A percentile compares a stretch with the other conserved stretches of the same genome.
Evolutionary conservation across 2,797 vertebrate genomes (phyloP).

Genomic region (Eutrigla gurnardus): DNA sequence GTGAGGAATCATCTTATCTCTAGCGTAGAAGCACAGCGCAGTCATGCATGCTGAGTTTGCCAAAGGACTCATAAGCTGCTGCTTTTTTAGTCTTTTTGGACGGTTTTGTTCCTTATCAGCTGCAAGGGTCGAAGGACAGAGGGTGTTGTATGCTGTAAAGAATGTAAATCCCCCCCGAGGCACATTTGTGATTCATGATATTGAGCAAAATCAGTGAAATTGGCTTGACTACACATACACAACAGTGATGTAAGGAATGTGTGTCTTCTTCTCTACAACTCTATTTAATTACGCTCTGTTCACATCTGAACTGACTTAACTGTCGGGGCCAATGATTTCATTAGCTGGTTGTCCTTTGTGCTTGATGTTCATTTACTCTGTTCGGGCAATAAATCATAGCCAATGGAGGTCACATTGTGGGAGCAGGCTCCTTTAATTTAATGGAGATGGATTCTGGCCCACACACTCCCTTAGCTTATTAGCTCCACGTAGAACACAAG

Average conservation of each 20-base stretch:
- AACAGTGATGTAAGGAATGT: slow-evolving; percentile 19
- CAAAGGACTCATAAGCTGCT: slow-evolving; percentile 8
- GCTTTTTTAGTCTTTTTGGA: background rate
- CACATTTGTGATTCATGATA: background rate
- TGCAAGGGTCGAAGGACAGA: background rate
- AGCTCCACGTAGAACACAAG: slow-evolving; percentile 48
- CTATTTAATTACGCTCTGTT: slow-evolving; percentile 52
- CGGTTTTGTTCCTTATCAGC: background rate
- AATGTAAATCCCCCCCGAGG: background rate
- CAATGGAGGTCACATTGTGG: slow-evolving; percentile 63
- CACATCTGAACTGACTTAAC: slow-evolving; percentile 51
- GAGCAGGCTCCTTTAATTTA: slow-evolving; percentile 67
- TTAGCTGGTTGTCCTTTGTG: slow-evolving; percentile 62
- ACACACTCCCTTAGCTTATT: slow-evolving; percentile 55
- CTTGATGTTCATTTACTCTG: slow-evolving; percentile 66
- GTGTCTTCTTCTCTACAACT: slow-evolving; percentile 24
- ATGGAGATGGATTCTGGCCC: slow-evolving; percentile 75
- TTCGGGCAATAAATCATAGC: slow-evolving; percentile 62
- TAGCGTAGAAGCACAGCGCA: slow-evolving; percentile 21
- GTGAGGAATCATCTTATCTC: slow-evolving; percentile 27
- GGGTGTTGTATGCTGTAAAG: background rate
- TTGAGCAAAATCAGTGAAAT: background rate
- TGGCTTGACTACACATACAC: background rate
- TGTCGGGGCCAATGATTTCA: slow-evolving; percentile 60
- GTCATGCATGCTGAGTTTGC: slow-evolving; percentile 25